phyloP scores from a whole-genome alignment of 2,113 vertebrate species.

The Pachypanchax playfairii region DNA sequence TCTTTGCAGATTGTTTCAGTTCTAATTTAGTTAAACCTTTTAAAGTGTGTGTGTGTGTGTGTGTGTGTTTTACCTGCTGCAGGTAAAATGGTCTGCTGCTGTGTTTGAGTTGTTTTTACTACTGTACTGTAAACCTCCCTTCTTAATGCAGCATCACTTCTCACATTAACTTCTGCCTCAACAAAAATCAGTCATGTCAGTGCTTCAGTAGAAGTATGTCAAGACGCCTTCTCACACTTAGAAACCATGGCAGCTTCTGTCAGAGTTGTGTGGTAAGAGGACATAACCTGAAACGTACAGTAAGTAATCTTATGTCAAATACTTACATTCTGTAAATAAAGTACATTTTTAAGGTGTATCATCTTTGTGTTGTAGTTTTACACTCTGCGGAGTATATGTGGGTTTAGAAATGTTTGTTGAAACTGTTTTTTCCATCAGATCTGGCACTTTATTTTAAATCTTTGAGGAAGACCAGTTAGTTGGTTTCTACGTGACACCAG shows the following conservation, averaged over 20 bases:
- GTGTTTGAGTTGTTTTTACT: not conserved
- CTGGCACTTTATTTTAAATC: not conserved
- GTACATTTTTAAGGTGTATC: not conserved
- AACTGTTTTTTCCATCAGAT: not conserved
- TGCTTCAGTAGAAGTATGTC: not conserved
- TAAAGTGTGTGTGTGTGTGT: too few relatives aligned
- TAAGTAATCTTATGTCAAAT: not conserved
- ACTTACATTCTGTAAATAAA: not conserved
- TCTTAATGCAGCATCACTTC: not conserved
- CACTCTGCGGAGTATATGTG: not conserved
- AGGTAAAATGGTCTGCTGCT: not conserved
- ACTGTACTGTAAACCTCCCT: not conserved
- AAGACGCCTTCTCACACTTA: not conserved
- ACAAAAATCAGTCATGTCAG: not conserved
- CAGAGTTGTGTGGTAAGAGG: constrained; percentile 1
- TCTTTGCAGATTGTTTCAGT: too few relatives aligned
- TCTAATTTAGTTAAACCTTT: too few relatives aligned
- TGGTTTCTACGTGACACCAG: too few relatives aligned
- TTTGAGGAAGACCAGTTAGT: too few relatives aligned
- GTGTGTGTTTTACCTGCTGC: not conserved
- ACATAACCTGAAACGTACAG: not conserved
- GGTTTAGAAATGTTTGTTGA: not conserved
- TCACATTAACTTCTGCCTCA: not conserved
- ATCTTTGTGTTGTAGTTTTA: not conserved
- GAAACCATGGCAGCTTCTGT: constrained; percentile 1